Evolutionary conservation across 2,888 invertebrate species (phyloP).

Genomic region (Caenorhabditis auriculariae): DNA sequence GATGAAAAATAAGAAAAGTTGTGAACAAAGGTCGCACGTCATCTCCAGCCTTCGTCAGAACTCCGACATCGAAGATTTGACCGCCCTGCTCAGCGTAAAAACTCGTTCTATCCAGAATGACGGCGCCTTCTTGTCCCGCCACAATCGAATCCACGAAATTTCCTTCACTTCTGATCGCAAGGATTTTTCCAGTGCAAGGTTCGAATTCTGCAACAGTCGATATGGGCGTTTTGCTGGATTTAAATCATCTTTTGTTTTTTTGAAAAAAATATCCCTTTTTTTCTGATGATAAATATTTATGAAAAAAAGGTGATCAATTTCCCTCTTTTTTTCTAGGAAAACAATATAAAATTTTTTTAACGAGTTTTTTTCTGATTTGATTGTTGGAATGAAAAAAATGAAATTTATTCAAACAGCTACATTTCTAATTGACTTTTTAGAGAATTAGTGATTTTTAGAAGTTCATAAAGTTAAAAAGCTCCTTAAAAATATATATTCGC

Average conservation of each 20-base stretch:
- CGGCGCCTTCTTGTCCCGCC: slow-evolving; percentile 85
- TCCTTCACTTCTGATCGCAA: slow-evolving; percentile 76
- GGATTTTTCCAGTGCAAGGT: slow-evolving; percentile 70
- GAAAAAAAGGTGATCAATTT: slow-evolving; percentile 1
- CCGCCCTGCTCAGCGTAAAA: slow-evolving; percentile 99
- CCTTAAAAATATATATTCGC: too few species aligned
- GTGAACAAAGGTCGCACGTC: slow-evolving; percentile 66
- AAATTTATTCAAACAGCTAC: too few species aligned
- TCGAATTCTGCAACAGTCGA: slow-evolving; percentile 48
- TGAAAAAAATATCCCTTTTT: not conserved
- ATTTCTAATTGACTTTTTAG: too few species aligned
- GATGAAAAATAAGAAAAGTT: not conserved
- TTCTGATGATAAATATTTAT: not conserved
- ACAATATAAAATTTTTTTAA: slow-evolving; percentile 4
- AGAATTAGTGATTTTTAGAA: too few species aligned
- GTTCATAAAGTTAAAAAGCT: too few species aligned
- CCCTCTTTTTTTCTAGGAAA: not conserved
- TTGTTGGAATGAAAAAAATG: too few species aligned
- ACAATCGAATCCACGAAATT: slow-evolving; percentile 80
- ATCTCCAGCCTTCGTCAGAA: slow-evolving; percentile 76
- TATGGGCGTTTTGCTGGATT: too few species aligned
- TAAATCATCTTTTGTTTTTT: too few species aligned
- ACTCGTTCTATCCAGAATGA: slow-evolving; percentile 85
- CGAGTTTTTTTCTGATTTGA: not conserved
- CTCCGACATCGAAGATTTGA: slow-evolving; percentile 94